Percentiles rank a stretch among this genome's conserved stretches.
These are phyloP conservation scores for Crambe crambe DNA, from an alignment of 37 sponge, comb jelly and placozoan species.

Conservation along the genomic window DNA sequence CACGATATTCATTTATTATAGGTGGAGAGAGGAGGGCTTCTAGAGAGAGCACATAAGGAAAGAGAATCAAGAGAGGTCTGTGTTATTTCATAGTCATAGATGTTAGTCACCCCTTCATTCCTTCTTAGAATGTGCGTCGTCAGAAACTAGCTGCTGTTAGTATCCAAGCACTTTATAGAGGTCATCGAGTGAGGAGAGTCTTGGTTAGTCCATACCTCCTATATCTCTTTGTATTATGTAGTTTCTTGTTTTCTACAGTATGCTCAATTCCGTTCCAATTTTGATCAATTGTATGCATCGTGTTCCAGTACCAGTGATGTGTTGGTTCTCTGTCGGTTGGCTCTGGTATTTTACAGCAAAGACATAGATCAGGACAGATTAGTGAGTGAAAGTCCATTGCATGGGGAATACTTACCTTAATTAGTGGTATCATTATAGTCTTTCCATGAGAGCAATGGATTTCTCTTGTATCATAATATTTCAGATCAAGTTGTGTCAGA, in stretches of 20 bases:
- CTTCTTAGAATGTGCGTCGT: neutral
- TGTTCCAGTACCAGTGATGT: neutral
- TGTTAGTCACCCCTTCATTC: neutral
- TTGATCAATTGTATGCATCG: slow-evolving; percentile 14
- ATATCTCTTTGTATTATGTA: neutral
- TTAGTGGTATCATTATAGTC: too few relatives aligned
- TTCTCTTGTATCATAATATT: neutral
- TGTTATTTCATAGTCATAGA: neutral
- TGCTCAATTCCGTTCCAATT: slow-evolving; percentile 19
- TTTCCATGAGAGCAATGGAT: too few relatives aligned
- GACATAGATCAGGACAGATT: slow-evolving; percentile 41
- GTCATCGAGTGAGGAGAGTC: slow-evolving; percentile 11
- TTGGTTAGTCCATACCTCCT: slow-evolving; percentile 22
- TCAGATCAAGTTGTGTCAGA: slow-evolving; percentile 60
- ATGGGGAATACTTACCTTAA: too few relatives aligned
- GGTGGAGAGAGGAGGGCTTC: slow-evolving; percentile 28
- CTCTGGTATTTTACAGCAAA: slow-evolving; percentile 26
- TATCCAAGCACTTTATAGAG: slow-evolving; percentile 50
- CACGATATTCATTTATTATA: slow-evolving; percentile 8
- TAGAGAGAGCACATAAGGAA: slow-evolving; percentile 43
- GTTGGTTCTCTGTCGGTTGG: slow-evolving; percentile 12
- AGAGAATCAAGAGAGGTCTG: slow-evolving; percentile 72
- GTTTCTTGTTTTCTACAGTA: slow-evolving; percentile 15
- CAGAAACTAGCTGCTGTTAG: slow-evolving; percentile 19
- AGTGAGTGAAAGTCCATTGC: slow-evolving; percentile 12